Evolutionary conservation across 2,888 invertebrate genomes (phyloP), one percentile per base, ranked within the genome.

Genomic region (Nemurella pictetii): DNA sequence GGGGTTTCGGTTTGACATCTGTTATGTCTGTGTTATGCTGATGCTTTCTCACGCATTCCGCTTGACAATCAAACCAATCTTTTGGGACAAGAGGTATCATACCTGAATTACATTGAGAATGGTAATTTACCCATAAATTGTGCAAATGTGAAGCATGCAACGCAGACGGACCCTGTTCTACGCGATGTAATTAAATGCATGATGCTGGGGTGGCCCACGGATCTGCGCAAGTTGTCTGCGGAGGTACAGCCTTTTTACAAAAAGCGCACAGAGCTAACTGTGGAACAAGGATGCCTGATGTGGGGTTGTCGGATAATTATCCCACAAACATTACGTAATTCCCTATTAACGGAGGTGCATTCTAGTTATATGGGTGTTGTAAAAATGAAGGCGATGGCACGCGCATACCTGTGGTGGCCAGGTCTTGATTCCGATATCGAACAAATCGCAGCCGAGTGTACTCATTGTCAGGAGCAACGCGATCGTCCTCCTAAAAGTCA

Each of bases 221-320:
- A 32, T 32, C 32, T 3, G 32, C 32, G 9, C 9, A 5, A 3
- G 32, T 5, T 32, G 32, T 32, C 32, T 5, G 32, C 32, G 9
- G 32, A 3, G 9, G 9, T 32, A 5, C 3, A 3, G 32, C 4
- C 32, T 32, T 32, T 32, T 32, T 32, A 32, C 32, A 32, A 32
- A 32, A 32, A 32, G 32, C 32, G 73, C 3, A 12, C 28, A n/a
- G 35, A 75, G 27, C 9, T 75, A 0, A 25, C 83, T 30, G 25
- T 35, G 7, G 28, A 83, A n/a, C 55, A 29, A 7, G 84, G 85
- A 75, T 87, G 88, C 85, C 84, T 87, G 75, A 83, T 87, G 15
- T 87, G 86, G 86, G 84, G 85, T 20, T 85, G 87, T 36, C 85
- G 87, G 85, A 85, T 87, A 26, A 80, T 87, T 9, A 86, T 85